Evolutionary conservation across 2,113 vertebrate genomes (phyloP).

Genomic region (Psittacula cyanocephala): DNA sequence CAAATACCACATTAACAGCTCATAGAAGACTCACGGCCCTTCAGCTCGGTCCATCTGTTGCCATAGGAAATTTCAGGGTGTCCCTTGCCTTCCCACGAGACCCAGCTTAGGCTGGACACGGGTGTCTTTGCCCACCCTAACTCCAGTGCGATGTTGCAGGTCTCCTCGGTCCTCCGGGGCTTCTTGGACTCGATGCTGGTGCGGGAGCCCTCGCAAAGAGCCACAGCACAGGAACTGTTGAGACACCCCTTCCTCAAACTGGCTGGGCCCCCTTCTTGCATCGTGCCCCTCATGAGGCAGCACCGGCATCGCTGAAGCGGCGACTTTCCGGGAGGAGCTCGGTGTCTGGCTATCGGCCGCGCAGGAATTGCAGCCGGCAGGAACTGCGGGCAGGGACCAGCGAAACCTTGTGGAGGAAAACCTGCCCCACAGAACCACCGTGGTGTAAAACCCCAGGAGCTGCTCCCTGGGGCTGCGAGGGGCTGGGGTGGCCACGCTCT

Average conservation of each 20-base stretch:
- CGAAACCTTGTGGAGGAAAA: not conserved
- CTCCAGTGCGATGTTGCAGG: constrained; percentile 68
- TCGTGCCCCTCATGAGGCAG: constrained; percentile 97
- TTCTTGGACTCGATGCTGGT: constrained; percentile 97
- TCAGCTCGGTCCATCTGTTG: not conserved
- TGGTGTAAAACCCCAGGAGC: not conserved
- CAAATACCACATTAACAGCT: rapidly evolving
- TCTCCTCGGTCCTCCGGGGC: constrained; percentile 88
- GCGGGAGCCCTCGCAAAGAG: constrained; percentile 92
- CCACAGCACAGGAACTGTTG: constrained; percentile 91
- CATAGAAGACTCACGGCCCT: rapidly evolving
- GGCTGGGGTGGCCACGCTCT: not conserved
- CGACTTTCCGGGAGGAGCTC: not conserved
- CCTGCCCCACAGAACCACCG: not conserved
- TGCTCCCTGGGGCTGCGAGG: not conserved
- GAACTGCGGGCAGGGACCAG: not conserved
- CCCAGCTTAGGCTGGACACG: rapidly evolving
- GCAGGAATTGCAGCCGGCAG: not conserved
- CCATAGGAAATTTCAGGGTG: not conserved
- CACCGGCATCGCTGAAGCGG: constrained; percentile 88
- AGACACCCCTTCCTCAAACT: constrained; percentile 93
- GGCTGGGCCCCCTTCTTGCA: constrained; percentile 93
- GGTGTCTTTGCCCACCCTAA: not conserved
- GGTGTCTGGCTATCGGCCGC: not conserved
- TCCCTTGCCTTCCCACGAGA: not conserved